Evolutionary conservation across 2,888 invertebrate species (phyloP).

Genomic region (Drosophila aldrichi): DNA sequence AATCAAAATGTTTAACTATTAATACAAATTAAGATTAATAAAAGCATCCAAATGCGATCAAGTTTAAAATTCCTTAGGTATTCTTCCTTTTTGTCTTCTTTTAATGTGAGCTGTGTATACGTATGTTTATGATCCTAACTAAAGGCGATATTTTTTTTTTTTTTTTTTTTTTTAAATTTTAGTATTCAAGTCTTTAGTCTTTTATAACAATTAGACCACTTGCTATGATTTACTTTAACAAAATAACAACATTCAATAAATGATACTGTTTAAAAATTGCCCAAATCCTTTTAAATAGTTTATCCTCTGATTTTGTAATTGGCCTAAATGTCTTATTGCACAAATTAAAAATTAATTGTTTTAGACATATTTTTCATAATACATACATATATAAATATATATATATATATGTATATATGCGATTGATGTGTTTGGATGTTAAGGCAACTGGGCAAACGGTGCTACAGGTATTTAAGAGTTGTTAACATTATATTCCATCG

Average conservation of each 20-base stretch:
- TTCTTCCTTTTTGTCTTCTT: not conserved
- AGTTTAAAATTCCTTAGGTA: constrained; percentile 32
- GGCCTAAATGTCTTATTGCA: constrained; percentile 17
- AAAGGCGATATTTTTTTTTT: not conserved
- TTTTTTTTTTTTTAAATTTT: constrained; percentile 18
- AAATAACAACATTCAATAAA: constrained; percentile 18
- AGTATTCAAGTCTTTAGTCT: constrained; percentile 25
- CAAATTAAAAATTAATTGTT: not conserved
- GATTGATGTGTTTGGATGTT: constrained; percentile 8
- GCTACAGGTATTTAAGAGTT: constrained; percentile 30
- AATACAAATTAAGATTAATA: constrained; percentile 19
- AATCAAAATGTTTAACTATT: constrained; percentile 31
- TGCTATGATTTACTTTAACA: constrained; percentile 10
- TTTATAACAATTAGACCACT: constrained; percentile 4
- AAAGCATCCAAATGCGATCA: constrained; percentile 39
- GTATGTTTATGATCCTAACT: not conserved
- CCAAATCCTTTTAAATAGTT: constrained; percentile 13
- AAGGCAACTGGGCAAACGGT: constrained; percentile 29
- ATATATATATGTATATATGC: constrained; percentile 11
- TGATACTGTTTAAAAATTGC: constrained; percentile 33
- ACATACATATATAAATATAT: constrained; percentile 9
- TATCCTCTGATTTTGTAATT: constrained; percentile 6
- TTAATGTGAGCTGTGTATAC: constrained; percentile 9
- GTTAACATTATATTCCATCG: constrained; percentile 15
- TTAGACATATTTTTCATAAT: constrained; percentile 9